Conservation (phyloP, 2,888 invertebrate genomes). For the Sminthurinus aureus region DNA sequence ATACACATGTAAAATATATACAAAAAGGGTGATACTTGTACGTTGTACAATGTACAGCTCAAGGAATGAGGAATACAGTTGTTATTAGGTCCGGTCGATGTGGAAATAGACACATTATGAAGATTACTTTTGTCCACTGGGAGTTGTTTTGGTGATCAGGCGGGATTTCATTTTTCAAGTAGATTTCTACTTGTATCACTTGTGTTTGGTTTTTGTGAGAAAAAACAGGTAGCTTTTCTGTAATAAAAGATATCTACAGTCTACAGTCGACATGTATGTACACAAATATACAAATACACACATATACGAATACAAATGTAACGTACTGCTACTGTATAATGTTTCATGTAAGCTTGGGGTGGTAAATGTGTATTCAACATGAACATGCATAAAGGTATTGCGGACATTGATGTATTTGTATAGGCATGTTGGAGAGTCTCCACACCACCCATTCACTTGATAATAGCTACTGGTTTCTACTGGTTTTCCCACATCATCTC, state of each 20-base stretch:
- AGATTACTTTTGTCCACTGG: constrained; percentile 34
- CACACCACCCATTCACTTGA: constrained; percentile 22
- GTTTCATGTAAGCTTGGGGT: too few species aligned
- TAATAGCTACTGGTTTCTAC: constrained; percentile 30
- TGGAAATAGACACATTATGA: constrained; percentile 35
- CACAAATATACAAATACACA: too few species aligned
- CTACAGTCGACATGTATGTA: neutral
- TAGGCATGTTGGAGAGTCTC: constrained; percentile 27
- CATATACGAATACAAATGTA: too few species aligned
- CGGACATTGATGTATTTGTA: neutral
- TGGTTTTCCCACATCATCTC: constrained; percentile 40
- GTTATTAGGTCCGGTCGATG: constrained; percentile 35
- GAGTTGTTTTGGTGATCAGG: constrained; percentile 29
- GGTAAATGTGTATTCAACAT: neutral
- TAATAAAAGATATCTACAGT: constrained; percentile 3
- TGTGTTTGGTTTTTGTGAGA: neutral
- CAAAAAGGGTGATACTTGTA: neutral
- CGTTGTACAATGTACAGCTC: too few species aligned
- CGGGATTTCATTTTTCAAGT: constrained; percentile 37
- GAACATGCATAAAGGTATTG: neutral
- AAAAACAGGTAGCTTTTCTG: neutral
- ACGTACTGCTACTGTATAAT: too few species aligned
- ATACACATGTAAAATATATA: neutral
- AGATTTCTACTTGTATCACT: neutral
- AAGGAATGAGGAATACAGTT: neutral